Percentiles rank a stretch among this genome's conserved stretches.
phyloP scores from a whole-genome alignment of 2,888 invertebrate genomes.

The Hypomecis punctinalis region DNA sequence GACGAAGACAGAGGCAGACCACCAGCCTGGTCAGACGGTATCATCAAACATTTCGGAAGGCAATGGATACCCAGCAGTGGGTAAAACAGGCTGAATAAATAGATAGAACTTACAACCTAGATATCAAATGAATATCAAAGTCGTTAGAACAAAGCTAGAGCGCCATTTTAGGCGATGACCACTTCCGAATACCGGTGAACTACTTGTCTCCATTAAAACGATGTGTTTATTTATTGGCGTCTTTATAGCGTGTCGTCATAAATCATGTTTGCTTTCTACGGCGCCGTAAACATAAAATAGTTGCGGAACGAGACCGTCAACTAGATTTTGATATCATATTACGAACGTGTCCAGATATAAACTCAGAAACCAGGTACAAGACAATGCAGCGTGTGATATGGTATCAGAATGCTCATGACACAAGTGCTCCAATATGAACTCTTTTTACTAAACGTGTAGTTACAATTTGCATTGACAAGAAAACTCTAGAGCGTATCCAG shows the following conservation, averaged over 20 bases:
- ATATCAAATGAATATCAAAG: too few relatives aligned
- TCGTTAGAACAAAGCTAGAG: not conserved
- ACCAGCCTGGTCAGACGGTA: too few relatives aligned
- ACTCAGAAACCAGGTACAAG: not conserved
- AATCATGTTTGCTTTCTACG: slow-evolving; percentile 3
- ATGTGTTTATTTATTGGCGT: slow-evolving; percentile 11
- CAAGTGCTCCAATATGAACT: not conserved
- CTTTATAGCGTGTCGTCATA: not conserved
- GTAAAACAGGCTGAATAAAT: too few relatives aligned
- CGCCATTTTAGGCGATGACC: not conserved
- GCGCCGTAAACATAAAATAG: slow-evolving; percentile 5
- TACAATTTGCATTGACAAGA: slow-evolving; percentile 1
- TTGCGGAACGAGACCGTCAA: not conserved
- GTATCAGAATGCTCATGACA: not conserved
- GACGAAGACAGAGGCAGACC: too few relatives aligned
- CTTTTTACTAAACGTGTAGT: not conserved
- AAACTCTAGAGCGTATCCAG: not conserved
- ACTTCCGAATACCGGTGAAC: not conserved
- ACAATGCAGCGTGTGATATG: slow-evolving; percentile 4
- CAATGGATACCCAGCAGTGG: too few relatives aligned
- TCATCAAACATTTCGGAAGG: too few relatives aligned
- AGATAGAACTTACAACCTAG: not conserved
- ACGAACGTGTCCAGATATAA: slow-evolving; percentile 6
- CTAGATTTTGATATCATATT: not conserved
- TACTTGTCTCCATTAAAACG: not conserved